Evolutionary conservation across 2,888 invertebrate species (phyloP).

Genomic region (Drosophila pegasa): DNA sequence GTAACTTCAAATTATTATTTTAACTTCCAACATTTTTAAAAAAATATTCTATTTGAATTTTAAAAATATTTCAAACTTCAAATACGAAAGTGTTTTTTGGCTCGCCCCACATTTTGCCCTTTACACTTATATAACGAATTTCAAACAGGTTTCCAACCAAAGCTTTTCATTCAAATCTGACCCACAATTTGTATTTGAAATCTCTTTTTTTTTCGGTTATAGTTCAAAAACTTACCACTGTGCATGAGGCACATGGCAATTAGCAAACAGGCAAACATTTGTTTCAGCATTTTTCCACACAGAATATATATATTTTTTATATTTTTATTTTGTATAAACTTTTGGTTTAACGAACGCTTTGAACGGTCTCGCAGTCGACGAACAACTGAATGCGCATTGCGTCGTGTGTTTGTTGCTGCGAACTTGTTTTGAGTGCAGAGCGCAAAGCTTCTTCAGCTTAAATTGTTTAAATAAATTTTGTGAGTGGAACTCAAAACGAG

Average conservation of each 20-base stretch:
- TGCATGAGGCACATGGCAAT: conserved; percentile 80
- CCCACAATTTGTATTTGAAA: conserved; percentile 11
- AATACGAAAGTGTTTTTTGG: neutral
- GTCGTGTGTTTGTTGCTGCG: conserved; percentile 33
- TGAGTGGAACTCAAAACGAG: conserved; percentile 70
- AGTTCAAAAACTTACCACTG: conserved; percentile 73
- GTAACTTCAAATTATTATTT: neutral
- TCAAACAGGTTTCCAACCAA: conserved; percentile 30
- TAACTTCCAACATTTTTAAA: neutral
- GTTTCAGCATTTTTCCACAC: conserved; percentile 73
- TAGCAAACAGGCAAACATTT: conserved; percentile 70
- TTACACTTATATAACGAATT: conserved; percentile 3
- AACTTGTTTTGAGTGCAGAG: conserved; percentile 43
- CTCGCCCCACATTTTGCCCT: neutral
- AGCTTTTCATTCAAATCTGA: conserved; percentile 1
- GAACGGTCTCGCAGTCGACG: conserved; percentile 51
- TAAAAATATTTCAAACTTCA: neutral
- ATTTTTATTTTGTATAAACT: conserved; percentile 2
- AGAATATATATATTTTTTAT: conserved; percentile 10
- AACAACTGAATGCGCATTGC: conserved; percentile 63
- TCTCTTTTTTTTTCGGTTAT: neutral
- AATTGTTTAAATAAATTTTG: conserved; percentile 46
- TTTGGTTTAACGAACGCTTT: conserved; percentile 18
- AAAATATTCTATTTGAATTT: neutral
- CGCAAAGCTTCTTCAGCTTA: conserved; percentile 55